Evolutionary conservation across 1,140 invertebrate genomes (phyloP), one percentile per base, ranked within the genome.

Genomic region (Penaeus vannamei): DNA sequence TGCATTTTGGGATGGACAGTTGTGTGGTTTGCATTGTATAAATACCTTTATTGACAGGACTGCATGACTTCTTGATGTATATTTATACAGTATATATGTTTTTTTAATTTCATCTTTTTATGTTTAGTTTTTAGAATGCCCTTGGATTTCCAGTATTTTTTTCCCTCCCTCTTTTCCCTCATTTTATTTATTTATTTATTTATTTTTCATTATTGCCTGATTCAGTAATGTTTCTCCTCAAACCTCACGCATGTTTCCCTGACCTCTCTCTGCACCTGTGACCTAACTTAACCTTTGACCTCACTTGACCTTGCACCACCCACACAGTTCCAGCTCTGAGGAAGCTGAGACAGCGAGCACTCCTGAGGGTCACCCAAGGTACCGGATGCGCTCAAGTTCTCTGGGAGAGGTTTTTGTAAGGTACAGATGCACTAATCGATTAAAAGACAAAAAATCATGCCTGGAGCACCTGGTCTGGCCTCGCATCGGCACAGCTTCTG

Each of bases 311-410:
- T 89, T 89, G 87, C 87, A 89, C 87, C 81, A 79, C 85, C 85
- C 85, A 84, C 86, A 89, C 87, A 89, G 87, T 89, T 89, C 87
- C 87, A 89, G 87, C 82, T 89, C 87, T 89, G 87, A 89, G 82
- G 87, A 82, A 85, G 46, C 82, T 84, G 87, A 89, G 87, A 85
- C 87, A 79, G 42, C 87, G 72, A 85, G 80, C 87, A 85, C 87
- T 85, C 87, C 87, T 85, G 87, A 89, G 82, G 87, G 76, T 89
- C 85, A 82, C 60, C 87, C 87, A 89, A 89, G 87, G 87, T 85
- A 89, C 87, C 87, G 87, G 87, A 84, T 72, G 76, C 87, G 87
- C 84, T 89, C 87, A 89, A 80, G 87, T 69, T 89, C 87, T 89
- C 59, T 84, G 87, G 87, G 87, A 84, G 87, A 89, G 87, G 87